These are phyloP conservation scores for Epizoanthus fatuus DNA, from an alignment of 92 coral and sea anemone species.

Conservation along the genomic window DNA sequence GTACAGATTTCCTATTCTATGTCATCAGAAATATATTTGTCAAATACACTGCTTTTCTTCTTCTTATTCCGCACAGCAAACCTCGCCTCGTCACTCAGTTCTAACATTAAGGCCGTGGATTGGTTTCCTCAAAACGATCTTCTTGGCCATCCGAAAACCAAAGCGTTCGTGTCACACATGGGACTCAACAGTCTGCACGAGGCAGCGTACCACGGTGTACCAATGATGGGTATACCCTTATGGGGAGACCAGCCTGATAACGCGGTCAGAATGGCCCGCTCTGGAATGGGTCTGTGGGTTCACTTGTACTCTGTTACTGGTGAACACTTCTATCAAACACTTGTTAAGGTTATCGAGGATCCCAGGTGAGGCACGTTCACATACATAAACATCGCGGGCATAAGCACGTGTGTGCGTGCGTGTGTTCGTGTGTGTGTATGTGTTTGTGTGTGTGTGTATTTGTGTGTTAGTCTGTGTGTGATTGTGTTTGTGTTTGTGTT, in stretches of 20 bases:
- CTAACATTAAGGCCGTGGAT: slow-evolving; percentile 56
- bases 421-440: too few relatives aligned
- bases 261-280: slow-evolving; percentile 49
- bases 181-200: slow-evolving; percentile 73
- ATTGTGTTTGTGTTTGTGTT: too few relatives aligned
- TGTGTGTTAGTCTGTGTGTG: too few relatives aligned
- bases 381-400: too few relatives aligned
- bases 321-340: slow-evolving; percentile 34
- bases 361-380: neutral
- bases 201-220: slow-evolving; percentile 75
- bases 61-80: neutral
- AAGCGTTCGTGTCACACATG: slow-evolving; percentile 68
- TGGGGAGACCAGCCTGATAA: slow-evolving; percentile 73
- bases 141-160: slow-evolving; percentile 75
- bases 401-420: too few relatives aligned
- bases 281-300: slow-evolving; percentile 56
- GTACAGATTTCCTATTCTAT: too few relatives aligned
- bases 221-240: slow-evolving; percentile 68
- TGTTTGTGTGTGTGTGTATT: too few relatives aligned
- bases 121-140: slow-evolving; percentile 85
- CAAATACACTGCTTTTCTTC: too few relatives aligned
- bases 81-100: slow-evolving; percentile 20
- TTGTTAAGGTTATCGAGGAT: neutral
- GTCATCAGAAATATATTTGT: too few relatives aligned
- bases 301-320: slow-evolving; percentile 22